These are phyloP conservation scores for Macheiramphus alcinus DNA, from an alignment of 2,113 vertebrate species.

Conservation along the genomic window DNA sequence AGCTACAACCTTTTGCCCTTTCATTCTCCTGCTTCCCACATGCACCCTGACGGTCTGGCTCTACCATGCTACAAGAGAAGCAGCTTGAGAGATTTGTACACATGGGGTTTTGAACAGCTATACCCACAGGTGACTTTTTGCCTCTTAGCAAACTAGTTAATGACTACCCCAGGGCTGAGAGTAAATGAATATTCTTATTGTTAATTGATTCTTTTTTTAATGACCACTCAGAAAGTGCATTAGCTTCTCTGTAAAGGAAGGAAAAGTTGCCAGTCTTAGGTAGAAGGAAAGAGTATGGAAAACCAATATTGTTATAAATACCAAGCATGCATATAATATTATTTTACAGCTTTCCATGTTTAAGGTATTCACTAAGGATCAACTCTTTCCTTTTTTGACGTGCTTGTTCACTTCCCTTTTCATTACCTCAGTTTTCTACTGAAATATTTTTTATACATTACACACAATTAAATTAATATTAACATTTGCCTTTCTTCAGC, in stretches of 20 bases:
- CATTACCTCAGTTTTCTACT: neutral
- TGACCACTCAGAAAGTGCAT: neutral
- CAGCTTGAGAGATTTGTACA: neutral
- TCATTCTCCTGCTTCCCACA: neutral
- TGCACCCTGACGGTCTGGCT: neutral
- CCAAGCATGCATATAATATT: neutral
- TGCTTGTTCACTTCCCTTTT: neutral
- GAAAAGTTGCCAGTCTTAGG: neutral
- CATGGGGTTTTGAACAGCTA: neutral
- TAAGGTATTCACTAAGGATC: neutral
- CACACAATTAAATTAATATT: neutral
- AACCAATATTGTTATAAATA: neutral
- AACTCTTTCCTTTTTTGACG: neutral
- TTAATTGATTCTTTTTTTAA: neutral
- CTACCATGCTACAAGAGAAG: neutral
- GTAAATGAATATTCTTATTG: neutral
- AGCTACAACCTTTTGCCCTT: neutral
- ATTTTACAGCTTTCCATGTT: neutral
- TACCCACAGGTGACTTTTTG: neutral
- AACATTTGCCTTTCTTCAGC: neutral
- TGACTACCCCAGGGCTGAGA: neutral
- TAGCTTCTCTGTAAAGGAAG: neutral
- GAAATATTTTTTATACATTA: neutral
- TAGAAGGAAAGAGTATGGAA: neutral
- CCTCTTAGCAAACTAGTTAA: neutral